Evolutionary conservation across 1,140 invertebrate species (phyloP).

Genomic region (Orussus abietinus): DNA sequence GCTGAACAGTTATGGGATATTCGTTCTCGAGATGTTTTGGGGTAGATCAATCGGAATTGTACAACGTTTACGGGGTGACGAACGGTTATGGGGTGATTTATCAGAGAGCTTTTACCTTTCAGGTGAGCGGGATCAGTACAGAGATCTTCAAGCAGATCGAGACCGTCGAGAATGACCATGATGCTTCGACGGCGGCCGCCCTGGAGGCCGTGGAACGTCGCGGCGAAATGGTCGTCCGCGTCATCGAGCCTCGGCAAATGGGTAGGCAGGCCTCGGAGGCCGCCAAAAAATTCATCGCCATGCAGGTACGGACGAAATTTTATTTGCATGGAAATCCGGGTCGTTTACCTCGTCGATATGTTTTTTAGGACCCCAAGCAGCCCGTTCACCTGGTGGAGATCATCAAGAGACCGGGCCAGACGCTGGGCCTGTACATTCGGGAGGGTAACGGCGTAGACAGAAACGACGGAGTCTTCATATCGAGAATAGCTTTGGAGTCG

Average conservation of each 20-base stretch:
- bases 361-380: conserved; percentile 69
- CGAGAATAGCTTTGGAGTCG: conserved; percentile 94
- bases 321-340: conserved; percentile 3
- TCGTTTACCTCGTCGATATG: too few relatives aligned
- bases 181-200: conserved; percentile 84
- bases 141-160: conserved; percentile 96
- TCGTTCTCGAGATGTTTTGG: too few relatives aligned
- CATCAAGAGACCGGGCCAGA: conserved; percentile 97
- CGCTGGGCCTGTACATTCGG: conserved; percentile 94
- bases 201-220: conserved; percentile 86
- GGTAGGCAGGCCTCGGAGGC: conserved; percentile 77
- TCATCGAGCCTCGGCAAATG: conserved; percentile 81
- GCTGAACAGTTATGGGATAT: too few relatives aligned
- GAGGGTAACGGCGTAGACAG: conserved; percentile 93
- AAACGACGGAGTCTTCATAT: conserved; percentile 96
- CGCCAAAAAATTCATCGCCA: conserved; percentile 74
- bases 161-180: conserved; percentile 91
- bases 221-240: conserved; percentile 91
- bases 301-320: conserved; percentile 57
- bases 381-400: conserved; percentile 96
- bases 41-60: neutral
- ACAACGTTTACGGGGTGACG: neutral
- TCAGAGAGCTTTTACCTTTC: conserved; percentile 40
- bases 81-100: too few relatives aligned
- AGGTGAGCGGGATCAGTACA: conserved; percentile 90